phyloP scores from a whole-genome alignment of 2,888 invertebrate species.

The Drepana falcataria region DNA sequence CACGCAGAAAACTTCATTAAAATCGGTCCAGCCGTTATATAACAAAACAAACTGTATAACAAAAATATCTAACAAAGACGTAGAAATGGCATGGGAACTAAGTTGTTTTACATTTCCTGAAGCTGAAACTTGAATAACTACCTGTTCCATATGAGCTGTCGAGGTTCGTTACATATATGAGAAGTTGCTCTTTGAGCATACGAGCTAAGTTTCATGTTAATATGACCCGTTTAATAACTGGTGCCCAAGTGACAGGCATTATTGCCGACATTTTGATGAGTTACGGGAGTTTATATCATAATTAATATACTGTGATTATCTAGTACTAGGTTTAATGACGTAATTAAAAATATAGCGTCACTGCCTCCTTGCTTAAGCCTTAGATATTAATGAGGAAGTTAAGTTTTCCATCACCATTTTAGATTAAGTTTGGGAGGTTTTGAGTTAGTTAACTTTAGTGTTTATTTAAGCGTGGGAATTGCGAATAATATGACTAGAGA shows the following conservation, averaged over 20 bases:
- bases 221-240: slow-evolving; percentile 17
- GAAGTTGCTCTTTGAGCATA: slow-evolving; percentile 51
- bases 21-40: no score
- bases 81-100: slow-evolving; percentile 6
- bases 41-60: no score
- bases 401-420: no score
- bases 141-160: slow-evolving; percentile 16
- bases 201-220: slow-evolving; percentile 51
- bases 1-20: no score
- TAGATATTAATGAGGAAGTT: no score
- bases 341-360: background rate
- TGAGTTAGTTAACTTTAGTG: no score
- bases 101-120: slow-evolving; percentile 7
- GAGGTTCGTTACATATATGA: slow-evolving; percentile 35
- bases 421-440: no score
- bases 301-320: background rate
- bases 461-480: no score
- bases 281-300: slow-evolving; percentile 7
- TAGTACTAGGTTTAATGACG: background rate
- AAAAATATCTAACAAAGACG: background rate
- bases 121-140: slow-evolving; percentile 24
- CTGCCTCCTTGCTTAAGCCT: no score
- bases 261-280: background rate
- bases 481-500: no score
- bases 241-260: slow-evolving; percentile 10